Conservation (phyloP, 2,797 vertebrate species). For the Platalea minor region DNA sequence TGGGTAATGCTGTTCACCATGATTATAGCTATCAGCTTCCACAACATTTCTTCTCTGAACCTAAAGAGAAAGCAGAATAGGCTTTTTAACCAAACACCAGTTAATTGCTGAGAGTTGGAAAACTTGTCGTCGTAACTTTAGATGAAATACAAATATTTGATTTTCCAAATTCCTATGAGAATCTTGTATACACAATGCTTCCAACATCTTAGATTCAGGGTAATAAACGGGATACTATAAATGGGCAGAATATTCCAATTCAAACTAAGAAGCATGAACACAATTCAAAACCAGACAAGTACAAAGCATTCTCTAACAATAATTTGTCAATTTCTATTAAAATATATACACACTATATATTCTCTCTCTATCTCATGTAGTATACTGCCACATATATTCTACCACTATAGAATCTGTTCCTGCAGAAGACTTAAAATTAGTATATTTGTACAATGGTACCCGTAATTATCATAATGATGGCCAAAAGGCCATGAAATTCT, state of each 20-base stretch:
- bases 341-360: neutral
- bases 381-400: neutral
- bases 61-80: neutral
- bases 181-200: neutral
- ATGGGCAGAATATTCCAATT: neutral
- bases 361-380: neutral
- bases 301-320: neutral
- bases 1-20: neutral
- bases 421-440: neutral
- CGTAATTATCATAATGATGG: neutral
- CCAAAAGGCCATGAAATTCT: neutral
- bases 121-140: neutral
- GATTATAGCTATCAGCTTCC: neutral
- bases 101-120: neutral
- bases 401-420: neutral
- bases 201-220: neutral
- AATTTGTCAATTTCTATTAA: neutral
- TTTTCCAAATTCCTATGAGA: neutral
- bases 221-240: neutral
- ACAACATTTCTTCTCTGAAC: neutral
- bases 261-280: neutral
- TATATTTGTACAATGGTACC: neutral
- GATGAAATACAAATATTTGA: neutral
- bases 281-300: neutral
- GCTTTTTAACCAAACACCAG: neutral